Evolutionary conservation across 1,140 invertebrate genomes (phyloP), one percentile per base, ranked within the genome.

Genomic region (Drosophila ohnishii): DNA sequence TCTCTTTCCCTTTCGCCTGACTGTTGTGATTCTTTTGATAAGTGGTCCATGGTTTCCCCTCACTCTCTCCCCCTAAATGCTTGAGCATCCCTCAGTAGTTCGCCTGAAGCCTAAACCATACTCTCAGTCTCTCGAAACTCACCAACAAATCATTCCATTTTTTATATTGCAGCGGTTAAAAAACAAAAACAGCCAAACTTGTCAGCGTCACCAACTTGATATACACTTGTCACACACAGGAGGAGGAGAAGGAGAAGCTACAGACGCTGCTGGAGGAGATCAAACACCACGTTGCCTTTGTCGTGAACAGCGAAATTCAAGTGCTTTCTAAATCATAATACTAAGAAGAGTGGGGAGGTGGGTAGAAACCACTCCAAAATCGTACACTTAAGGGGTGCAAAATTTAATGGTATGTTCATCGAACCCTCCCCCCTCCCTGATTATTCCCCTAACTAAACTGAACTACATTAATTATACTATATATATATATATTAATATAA

Each of bases 231-330:
- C 44, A 45, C 44, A 47, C 45, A 28, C 56, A 48, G n/a, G n/a
- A 19, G 16, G 9, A 4, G 13, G 28, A 28, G 11, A 2, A 9
- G 45, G 6, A 51, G 16, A 1, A 53, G 50, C 50, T 10, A 4
- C 22, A 35, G 51, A 55, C 34, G 51, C 51, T 37, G 42, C 35
- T 35, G 66, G 44, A 37, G 35, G 13, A 42, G 65, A 67, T 67
- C 22, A 22, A 84, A 71, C 81, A 85, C 82, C 78, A 85, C 47
- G 82, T 86, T 85, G 82, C 82, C 82, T 85, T 85, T 85, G 63
- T 74, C 65, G 72, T 51, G 35, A 69, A 66, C 63, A 66, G 69
- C 53, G 40, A 80, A 80, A 80, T 80, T 85, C 69, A 86, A 85
- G 82, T 85, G 82, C 78, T 85, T 85, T 85, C 82, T 81, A 74